Evolutionary conservation across 2,888 invertebrate genomes (phyloP), one percentile per base, ranked within the genome.

Genomic region (Gnatocerus cornutus): DNA sequence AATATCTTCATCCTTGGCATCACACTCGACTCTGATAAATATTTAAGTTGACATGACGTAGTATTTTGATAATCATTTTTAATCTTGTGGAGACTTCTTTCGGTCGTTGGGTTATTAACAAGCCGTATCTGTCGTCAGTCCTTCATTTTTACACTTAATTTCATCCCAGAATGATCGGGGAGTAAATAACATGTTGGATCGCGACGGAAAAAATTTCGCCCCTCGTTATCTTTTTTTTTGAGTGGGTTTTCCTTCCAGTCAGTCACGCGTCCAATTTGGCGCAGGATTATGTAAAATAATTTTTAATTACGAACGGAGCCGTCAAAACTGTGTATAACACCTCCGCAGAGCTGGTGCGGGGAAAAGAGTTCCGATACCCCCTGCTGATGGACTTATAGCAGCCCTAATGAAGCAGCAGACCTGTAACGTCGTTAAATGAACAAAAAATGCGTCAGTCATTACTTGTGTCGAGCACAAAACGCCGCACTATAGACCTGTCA

Each of bases 391-490:
- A 52, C 69, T 69, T 65, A 69, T 69, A 65, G 69, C 76, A 74
- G 73, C 74, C 77, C 82, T 82, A 82, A 82, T 82, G 82, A 82
- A 82, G 79, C 77, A 78, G 79, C 76, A 75, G 76, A 74, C 72
- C 76, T 73, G 78, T 77, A 78, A 79, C 78, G 77, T 79, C 79
- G 78, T 79, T 79, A 79, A 80, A 76, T 77, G 77, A 78, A 79
- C 78, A 78, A 79, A 78, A 77, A 53, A 69, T 53, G 65, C 65
- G 45, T 69, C 69, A 69, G 64, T 69, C 69, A 65, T 69, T 69
- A 69, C 69, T 63, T 69, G 69, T 69, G 58, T 64, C 62, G 64
- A 64, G 53, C 41, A 16, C 48, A 62, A 45, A 46, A 56, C 56
- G 46, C 65, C 65, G 64, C 58, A 21, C 45, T 48, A 55, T 52